A percentile compares a stretch with the other conserved stretches of the same genome.
These are phyloP conservation scores for Hypotaenidia okinawae DNA, from an alignment of 2,797 vertebrate genomes.

Conservation along the genomic window DNA sequence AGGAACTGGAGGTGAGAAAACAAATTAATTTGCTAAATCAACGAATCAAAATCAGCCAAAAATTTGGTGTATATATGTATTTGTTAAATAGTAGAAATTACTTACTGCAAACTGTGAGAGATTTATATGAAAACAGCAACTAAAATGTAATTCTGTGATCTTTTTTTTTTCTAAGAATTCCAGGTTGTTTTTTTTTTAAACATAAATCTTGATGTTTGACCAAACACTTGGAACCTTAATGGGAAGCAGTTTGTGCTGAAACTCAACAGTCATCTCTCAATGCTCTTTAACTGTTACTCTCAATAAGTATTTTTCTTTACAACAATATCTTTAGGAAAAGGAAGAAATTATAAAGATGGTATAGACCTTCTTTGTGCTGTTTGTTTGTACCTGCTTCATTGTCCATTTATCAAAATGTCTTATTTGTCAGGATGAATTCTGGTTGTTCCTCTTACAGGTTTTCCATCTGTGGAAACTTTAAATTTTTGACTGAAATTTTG, in stretches of 20 bases:
- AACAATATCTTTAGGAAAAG: neutral
- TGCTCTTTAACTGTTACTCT: neutral
- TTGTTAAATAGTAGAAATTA: neutral
- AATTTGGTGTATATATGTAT: neutral
- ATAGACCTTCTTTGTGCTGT: neutral
- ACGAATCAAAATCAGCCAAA: neutral
- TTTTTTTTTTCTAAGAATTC: neutral
- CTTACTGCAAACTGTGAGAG: neutral
- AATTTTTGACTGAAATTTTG: neutral
- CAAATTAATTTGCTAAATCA: neutral
- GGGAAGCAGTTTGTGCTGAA: neutral
- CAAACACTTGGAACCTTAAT: neutral
- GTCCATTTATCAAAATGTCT: neutral
- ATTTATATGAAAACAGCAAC: neutral
- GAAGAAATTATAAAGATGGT: neutral
- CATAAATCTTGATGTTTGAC: neutral
- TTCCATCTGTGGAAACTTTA: neutral
- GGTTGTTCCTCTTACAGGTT: neutral
- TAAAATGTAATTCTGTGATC: neutral
- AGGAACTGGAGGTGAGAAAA: constrained; percentile 86
- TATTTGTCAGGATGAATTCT: neutral
- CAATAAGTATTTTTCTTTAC: neutral
- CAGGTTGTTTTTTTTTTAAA: neutral
- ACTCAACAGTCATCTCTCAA: neutral
- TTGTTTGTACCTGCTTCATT: neutral